Evolutionary conservation across 2,888 invertebrate species (phyloP), one percentile per base, ranked within the genome.

Genomic region (Pyrochroa serraticornis): DNA sequence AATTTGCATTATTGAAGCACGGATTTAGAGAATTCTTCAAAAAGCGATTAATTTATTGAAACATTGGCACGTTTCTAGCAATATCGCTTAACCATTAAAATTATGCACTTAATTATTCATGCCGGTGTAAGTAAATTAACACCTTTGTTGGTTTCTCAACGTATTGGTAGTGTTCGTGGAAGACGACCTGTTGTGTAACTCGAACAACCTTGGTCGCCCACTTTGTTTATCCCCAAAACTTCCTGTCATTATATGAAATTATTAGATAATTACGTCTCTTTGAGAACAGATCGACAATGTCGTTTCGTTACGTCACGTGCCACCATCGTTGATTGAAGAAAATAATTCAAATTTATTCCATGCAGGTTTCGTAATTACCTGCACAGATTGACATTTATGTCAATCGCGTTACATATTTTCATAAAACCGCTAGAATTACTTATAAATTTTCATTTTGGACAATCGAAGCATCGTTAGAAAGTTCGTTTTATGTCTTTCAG

Each of bases 201-300:
- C 32, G n/a, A 42, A 42, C 14, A 30, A 6, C 42, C 42, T 42
- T 42, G 42, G 32, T 31, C 42, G 42, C 42, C 42, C 31, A 42
- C 42, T n/a, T 30, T 42, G 31, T 42, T 42, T 42, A 42, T 42
- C 42, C 42, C 42, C 42, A 41, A 42, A 42, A 42, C 42, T 42
- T 31, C 42, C 31, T 42, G 31, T 42, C 42, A 42, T 42, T 31
- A 42, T n/a, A 7, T 2, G n/a, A 30, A 42, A 42, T 42, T 42
- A 42, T 31, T 42, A 42, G 31, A 31, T 42, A 42, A 42, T 42
- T 42, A 42, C 12, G 31, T 22, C 41, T 2, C 22, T 2, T 22
- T 22, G 10, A 39, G 31, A 41, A 41, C 13, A 41, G 14, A 39
- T n/a, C 22, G n/a, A n/a, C 31, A 30, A 42, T 42, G 32, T 42